Evolutionary conservation across 2,888 invertebrate species (phyloP), one percentile per base, ranked within the genome.

Genomic region (Oscheius myriophilus): DNA sequence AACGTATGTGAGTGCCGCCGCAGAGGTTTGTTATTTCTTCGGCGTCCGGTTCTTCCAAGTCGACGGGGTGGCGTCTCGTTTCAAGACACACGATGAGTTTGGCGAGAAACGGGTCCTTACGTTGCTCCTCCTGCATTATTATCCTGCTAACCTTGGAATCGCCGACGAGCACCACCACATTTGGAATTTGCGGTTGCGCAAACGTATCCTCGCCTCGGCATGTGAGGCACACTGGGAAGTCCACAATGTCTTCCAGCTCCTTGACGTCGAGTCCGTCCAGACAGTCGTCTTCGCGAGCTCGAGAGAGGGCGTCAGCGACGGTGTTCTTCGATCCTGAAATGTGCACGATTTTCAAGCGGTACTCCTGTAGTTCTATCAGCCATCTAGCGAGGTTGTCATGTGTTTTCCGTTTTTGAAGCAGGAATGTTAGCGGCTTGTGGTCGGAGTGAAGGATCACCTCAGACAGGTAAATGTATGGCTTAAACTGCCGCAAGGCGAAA

Each of bases 301-400:
- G 66, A 0, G 87, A 87, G 1, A 88, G 70, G 0, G 83, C 79
- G 70, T 89, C 88, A 0, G 88, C 88, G 0, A 88, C 75, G 1
- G 82, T 79, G 71, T 88, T 88, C 0, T 70, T 69, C 52, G 78
- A 82, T 1, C 89, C 89, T 0, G 87, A 87, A 4, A 86, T 82
- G 69, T 89, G 87, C 1, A 81, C 71, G 6, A 88, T 82, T 0
- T 81, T 72, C 1, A 88, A 62, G 53, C 88, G 83, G 68, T 82
- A 88, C 1, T 80, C 70, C 67, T 88, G 87, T 0, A 89, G 67
- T 18, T 82, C 74, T n/a, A 89, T 58, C 0, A 87, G 86, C 89
- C 89, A 89, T 46, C 89, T 67, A 0, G 87, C 87, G 0, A 89
- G 70, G 41, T 88, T 69, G 14, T 88, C 88, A 87, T 9, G 88